Evolutionary conservation across 2,797 vertebrate species (phyloP), one percentile per base, ranked within the genome.

Genomic region (Rhinatrema bivittatum): DNA sequence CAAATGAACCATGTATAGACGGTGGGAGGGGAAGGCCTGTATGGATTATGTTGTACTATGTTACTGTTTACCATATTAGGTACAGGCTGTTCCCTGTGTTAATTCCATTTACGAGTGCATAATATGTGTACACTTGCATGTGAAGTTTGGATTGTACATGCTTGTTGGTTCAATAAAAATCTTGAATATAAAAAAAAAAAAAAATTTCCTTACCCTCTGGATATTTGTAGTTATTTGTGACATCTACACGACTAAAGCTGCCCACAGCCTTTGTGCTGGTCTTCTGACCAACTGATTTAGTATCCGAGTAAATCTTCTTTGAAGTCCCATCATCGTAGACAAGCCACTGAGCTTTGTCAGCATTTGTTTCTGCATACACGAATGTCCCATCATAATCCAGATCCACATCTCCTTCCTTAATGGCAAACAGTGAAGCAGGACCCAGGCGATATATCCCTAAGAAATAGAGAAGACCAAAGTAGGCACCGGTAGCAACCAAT

Each of bases 181-280:
- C n/a, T n/a, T n/a, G n/a, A n/a, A n/a, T n/a, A n/a, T n/a, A 4
- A 14, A 2, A 24, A 37, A 41, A 13, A 15, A 22, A 13, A 16
- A 29, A 21, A 9, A n/a, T 32, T 48, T 34, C 18, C 42, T 25
- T 55, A 98, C 93, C 93, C 82, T 98, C 94, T 11, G 27, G 50
- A 25, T 84, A 54, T 65, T 97, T 98, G 80, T 98, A 98, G 30
- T 22, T 60, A 20, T 37, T 4, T 3, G 91, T 96, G 69, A 97
- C 50, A 58, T 90, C 69, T 25, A 47, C 15, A 30, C 89, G 84
- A 32, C 60, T 20, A 5, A 81, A 60, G 11, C 70, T 79, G 26
- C 81, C 86, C 2, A 93, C 69, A 7, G 79, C 62, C 72, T 97
- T 96, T 53, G 94, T 97, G 74, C 93, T 94, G 67, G 90, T 93